Conservation (phyloP, 1,140 invertebrate species). For the Hyphantria cunea region DNA sequence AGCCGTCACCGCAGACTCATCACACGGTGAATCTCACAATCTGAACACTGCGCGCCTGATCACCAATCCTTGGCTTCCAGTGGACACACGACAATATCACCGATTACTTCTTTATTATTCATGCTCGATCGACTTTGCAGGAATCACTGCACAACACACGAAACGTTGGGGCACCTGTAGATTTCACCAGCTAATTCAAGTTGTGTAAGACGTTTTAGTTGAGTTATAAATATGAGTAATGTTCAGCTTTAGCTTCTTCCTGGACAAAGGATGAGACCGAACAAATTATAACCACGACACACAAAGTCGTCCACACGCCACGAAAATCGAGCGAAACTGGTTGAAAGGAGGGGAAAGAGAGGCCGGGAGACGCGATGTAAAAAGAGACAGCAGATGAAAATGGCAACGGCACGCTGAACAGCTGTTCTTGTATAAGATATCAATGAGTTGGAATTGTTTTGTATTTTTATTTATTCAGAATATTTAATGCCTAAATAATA, state of each 20-base stretch:
- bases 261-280: slow-evolving; percentile 77
- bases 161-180: slow-evolving; percentile 50
- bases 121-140: slow-evolving; percentile 77
- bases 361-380: slow-evolving; percentile 49
- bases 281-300: slow-evolving; percentile 45
- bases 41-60: slow-evolving; percentile 53
- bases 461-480: not conserved
- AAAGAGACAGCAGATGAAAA: slow-evolving; percentile 72
- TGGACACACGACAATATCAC: slow-evolving; percentile 70
- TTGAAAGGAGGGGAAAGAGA: slow-evolving; percentile 43
- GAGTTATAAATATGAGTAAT: slow-evolving; percentile 22
- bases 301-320: slow-evolving; percentile 59
- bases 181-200: slow-evolving; percentile 48
- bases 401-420: slow-evolving; percentile 77
- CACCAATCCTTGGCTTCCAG: slow-evolving; percentile 64
- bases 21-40: slow-evolving; percentile 55
- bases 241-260: slow-evolving; percentile 45
- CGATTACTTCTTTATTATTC: slow-evolving; percentile 79
- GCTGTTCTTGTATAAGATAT: slow-evolving; percentile 54
- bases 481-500: not conserved
- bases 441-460: not conserved
- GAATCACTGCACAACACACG: slow-evolving; percentile 74
- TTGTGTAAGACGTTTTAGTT: slow-evolving; percentile 30
- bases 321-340: slow-evolving; percentile 79
- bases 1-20: slow-evolving; percentile 76